Conservation (phyloP, 2,113 vertebrate genomes). For the Pomatostomus ruficeps region DNA sequence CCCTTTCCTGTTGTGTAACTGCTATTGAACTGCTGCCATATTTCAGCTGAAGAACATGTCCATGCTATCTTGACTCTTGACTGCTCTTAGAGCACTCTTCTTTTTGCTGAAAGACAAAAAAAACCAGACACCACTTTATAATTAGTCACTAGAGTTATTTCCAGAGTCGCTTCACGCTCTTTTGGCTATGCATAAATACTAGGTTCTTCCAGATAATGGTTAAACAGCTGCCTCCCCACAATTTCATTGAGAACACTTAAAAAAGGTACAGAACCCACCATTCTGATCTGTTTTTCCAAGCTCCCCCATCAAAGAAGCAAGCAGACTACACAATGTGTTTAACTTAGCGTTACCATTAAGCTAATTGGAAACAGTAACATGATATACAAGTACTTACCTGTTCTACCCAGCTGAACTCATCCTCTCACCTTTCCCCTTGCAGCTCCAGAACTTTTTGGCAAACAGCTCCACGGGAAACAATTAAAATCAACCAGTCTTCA, state of each 20-base stretch:
- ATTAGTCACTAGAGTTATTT: neutral
- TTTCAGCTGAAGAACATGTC: neutral
- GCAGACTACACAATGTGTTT: neutral
- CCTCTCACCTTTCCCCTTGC: neutral
- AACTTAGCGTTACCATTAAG: neutral
- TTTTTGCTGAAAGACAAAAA: neutral
- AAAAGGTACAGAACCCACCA: neutral
- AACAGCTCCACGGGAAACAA: neutral
- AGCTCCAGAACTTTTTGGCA: neutral
- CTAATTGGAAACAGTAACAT: neutral
- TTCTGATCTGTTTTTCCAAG: neutral
- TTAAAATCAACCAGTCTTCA: neutral
- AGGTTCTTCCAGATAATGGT: neutral
- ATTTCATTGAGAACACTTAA: neutral
- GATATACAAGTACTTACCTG: neutral
- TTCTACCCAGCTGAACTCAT: neutral
- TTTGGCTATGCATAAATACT: neutral
- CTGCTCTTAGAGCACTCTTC: neutral
- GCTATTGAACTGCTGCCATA: neutral
- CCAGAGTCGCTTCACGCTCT: neutral
- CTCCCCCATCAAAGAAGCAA: neutral
- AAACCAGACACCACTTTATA: neutral
- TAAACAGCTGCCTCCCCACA: neutral
- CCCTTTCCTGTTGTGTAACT: neutral
- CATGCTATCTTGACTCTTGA: neutral